Base-by-base conservation (phyloP, 2,888 invertebrate genomes). In the Cerastis rubricosa region DNA sequence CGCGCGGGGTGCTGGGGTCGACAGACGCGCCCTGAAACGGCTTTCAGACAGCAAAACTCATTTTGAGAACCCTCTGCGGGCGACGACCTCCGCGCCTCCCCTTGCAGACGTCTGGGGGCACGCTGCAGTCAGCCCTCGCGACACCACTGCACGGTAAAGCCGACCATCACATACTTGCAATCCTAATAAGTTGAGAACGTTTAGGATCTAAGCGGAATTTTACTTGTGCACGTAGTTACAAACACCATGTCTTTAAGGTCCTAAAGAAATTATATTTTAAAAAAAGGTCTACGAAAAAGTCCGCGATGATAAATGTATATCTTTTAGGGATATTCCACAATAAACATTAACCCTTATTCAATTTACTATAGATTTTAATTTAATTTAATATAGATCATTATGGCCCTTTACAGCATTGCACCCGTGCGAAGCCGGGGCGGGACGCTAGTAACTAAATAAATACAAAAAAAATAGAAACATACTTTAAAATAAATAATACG, bases 31-130 rank as follows among this genome's bases (percentile, higher is more conserved):
- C 47, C 61, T 57, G 40, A 54, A 54, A 51, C 54, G 51, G 25
- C 54, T 57, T 73, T 68, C 81, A 81, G 49, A 64, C 49, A 64
- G 57, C 63, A 49, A 64, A 81, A 57, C 54, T 68, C 76, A 78
- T 78, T 64, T 71, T 51, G 66, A 61, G 66, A 71, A 71, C 35
- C n/a, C 45, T 79, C 64, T 9, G 29, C 81, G 80, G 72, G 57
- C 72, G 65, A 71, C 63, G 80, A 71, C 78, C 65, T 71, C 45
- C 25, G 25, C 40, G 69, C 76, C 69, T 61, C 76, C 43, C 69
- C 17, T 11, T n/a, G 57, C 57, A 78, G 68, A 59, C 76, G 79
- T 76, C 76, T 76, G 47, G 68, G 64, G n/a, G 61, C 22, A 7
- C 19, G 14, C 12, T 45, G 51, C 25, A 40, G 17, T 4, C 25